Evolutionary conservation across 2,113 vertebrate species (phyloP).

Genomic region (Myocastor coypus): DNA sequence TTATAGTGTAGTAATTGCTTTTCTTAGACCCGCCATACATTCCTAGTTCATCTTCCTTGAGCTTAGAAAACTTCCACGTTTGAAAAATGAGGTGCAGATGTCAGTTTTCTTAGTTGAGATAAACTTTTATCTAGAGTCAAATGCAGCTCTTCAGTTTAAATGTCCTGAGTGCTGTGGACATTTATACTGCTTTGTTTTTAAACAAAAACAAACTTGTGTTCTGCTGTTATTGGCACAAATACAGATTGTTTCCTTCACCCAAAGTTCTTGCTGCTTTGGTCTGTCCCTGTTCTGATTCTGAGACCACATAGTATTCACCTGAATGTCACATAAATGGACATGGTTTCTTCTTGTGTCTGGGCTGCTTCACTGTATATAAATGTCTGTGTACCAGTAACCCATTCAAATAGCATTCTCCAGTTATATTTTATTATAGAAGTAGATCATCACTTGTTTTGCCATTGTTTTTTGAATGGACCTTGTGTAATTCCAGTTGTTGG

Average conservation of each 20-base stretch:
- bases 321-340: neutral
- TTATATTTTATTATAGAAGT: neutral
- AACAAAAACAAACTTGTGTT: neutral
- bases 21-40: neutral
- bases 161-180: too few relatives aligned
- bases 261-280: neutral
- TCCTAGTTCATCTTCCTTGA: neutral
- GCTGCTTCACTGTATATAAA: neutral
- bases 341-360: neutral
- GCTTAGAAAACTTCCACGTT: neutral
- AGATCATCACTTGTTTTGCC: neutral
- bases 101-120: neutral
- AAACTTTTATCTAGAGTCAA: neutral
- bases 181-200: too few relatives aligned
- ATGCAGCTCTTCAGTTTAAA: neutral
- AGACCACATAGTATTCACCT: neutral
- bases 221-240: neutral
- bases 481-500: neutral
- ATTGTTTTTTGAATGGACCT: neutral
- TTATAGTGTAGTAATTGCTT: neutral
- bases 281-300: neutral
- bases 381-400: neutral
- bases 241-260: neutral
- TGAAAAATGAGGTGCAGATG: neutral
- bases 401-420: neutral